Conservation (phyloP, 2,113 vertebrate genomes). For the Pontoporia blainvillei region DNA sequence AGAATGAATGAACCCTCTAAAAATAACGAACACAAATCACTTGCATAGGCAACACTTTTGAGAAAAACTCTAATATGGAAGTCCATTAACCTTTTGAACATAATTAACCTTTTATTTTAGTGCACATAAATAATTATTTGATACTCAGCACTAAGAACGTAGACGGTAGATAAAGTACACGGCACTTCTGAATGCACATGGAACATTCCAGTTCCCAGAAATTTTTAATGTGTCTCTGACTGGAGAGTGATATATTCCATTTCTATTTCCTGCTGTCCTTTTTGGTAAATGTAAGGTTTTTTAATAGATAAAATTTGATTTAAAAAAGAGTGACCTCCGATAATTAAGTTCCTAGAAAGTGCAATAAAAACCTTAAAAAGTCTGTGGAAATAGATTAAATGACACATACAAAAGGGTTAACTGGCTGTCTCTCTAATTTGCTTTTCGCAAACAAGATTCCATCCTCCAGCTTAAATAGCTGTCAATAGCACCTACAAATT, state of each 20-base stretch:
- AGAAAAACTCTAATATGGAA: constrained; percentile 13
- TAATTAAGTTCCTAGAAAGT: constrained; percentile 22
- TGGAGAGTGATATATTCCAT: background rate
- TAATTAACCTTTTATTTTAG: constrained; percentile 52
- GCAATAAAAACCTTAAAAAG: background rate
- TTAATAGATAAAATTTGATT: constrained; percentile 11
- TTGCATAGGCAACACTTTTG: background rate
- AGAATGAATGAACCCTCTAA: background rate
- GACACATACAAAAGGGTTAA: constrained; percentile 28
- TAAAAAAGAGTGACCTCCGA: background rate
- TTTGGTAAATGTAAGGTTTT: background rate
- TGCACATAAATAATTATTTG: constrained; percentile 34
- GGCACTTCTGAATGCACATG: background rate
- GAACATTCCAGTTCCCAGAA: background rate
- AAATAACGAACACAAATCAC: constrained; percentile 37
- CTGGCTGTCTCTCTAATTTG: constrained; percentile 66
- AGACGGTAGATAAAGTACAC: background rate
- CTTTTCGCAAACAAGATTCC: constrained; percentile 77
- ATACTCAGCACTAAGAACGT: background rate
- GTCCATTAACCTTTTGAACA: constrained; percentile 33
- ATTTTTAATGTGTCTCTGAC: background rate
- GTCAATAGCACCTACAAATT: constrained; percentile 80
- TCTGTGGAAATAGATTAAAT: constrained; percentile 38
- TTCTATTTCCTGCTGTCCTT: background rate
- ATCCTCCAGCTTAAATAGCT: constrained; percentile 71